These are phyloP conservation scores for Ispidina lecontei DNA, from an alignment of 2,797 vertebrate species.

Conservation along the genomic window DNA sequence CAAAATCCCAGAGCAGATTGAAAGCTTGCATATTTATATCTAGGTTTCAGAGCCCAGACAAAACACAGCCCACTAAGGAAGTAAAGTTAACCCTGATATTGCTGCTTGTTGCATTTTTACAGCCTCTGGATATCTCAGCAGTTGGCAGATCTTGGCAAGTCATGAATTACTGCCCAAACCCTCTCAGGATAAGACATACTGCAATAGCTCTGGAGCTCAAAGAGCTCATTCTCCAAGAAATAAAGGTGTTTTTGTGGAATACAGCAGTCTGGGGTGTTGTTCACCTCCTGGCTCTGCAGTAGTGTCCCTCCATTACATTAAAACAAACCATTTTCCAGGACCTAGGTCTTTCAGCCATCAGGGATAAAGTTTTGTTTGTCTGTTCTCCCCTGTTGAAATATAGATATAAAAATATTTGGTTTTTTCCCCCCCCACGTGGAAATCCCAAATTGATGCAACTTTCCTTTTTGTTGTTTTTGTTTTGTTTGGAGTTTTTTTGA, in stretches of 20 bases:
- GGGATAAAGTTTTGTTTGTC: background rate
- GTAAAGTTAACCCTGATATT: background rate
- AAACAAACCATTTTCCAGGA: background rate
- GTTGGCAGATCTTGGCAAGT: background rate
- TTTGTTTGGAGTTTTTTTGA: too few relatives aligned
- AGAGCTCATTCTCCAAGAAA: background rate
- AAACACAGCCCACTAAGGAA: conserved; percentile 37
- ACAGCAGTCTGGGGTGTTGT: background rate
- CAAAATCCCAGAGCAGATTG: conserved; percentile 38
- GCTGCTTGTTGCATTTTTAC: background rate
- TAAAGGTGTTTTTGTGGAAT: background rate
- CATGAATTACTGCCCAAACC: conserved; percentile 11
- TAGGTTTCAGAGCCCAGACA: conserved; percentile 50
- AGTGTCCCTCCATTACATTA: background rate
- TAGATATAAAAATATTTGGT: background rate
- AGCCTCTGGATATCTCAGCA: background rate
- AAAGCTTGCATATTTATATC: conserved; percentile 52
- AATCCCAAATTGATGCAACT: background rate
- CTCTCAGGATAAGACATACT: background rate
- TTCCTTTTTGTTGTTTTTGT: background rate
- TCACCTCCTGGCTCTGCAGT: background rate
- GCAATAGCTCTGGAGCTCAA: background rate
- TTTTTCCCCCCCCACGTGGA: background rate
- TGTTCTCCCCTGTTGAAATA: background rate
- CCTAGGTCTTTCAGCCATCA: background rate